These are phyloP conservation scores for Onychomys leucogaster DNA, from an alignment of 2,797 vertebrate species.

Conservation along the genomic window DNA sequence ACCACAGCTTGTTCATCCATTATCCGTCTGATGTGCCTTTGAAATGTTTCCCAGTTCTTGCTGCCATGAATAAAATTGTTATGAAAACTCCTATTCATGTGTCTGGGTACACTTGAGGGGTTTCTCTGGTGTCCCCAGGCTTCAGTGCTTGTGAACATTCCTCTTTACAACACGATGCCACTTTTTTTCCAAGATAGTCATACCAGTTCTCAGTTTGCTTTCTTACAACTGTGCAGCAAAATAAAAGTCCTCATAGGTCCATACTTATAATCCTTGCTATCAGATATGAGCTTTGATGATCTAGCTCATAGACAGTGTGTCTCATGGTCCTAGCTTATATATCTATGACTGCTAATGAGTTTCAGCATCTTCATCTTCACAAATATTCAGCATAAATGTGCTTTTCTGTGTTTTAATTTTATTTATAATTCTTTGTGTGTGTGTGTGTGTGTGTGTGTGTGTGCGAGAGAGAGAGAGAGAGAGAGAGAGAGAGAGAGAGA, in stretches of 20 bases:
- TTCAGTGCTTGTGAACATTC: slow-evolving; percentile 29
- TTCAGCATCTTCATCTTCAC: slow-evolving; percentile 23
- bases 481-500: no score
- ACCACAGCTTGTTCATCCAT: background rate
- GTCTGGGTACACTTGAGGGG: background rate
- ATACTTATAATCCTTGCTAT: background rate
- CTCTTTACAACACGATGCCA: background rate
- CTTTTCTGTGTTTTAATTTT: background rate
- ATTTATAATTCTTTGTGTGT: no score
- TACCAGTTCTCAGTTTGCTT: slow-evolving; percentile 13
- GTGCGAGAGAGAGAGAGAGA: no score
- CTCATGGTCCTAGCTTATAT: background rate
- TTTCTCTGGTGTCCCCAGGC: background rate
- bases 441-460: background rate
- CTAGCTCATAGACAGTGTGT: background rate
- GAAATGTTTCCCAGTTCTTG: slow-evolving; percentile 36
- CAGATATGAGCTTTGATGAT: slow-evolving; percentile 45
- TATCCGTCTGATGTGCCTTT: background rate
- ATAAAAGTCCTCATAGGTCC: background rate
- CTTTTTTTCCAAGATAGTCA: background rate
- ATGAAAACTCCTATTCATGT: background rate
- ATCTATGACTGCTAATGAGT: slow-evolving; percentile 52
- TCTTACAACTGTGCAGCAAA: background rate
- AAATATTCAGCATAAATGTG: slow-evolving; percentile 64
- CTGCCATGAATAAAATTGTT: background rate